A percentile compares a stretch with the other conserved stretches of the same genome.
Conservation (phyloP, 30 jellyfish, hydroid and myxozoan genomes). For the Rhopilema esculentum region DNA sequence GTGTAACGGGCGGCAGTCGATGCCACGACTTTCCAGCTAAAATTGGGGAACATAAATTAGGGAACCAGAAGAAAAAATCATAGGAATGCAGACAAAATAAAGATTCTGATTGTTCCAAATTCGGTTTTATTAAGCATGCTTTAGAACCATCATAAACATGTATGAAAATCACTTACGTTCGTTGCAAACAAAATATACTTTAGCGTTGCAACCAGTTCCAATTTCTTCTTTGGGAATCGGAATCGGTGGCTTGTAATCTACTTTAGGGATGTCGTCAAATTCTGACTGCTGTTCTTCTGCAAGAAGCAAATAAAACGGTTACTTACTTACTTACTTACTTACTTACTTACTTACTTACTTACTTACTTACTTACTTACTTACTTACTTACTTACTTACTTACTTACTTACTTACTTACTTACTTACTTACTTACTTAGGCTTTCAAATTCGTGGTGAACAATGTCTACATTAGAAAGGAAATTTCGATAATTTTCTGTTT, state of each 20-base stretch:
- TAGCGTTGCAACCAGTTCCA: slow-evolving; percentile 95
- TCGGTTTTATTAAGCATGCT: too few species aligned
- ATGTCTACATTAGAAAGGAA: too few species aligned
- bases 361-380: slow-evolving; percentile 2
- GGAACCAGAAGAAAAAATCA: background rate
- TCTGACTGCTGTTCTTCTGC: slow-evolving; percentile 60
- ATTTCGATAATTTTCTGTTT: too few species aligned
- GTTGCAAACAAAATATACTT: slow-evolving; percentile 91
- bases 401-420: background rate
- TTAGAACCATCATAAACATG: too few species aligned
- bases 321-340: background rate
- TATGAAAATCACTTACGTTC: slow-evolving; percentile 81
- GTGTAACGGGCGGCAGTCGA: slow-evolving; percentile 96
- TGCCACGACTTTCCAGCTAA: slow-evolving; percentile 98
- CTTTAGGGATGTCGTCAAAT: slow-evolving; percentile 74
- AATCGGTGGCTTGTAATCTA: slow-evolving; percentile 82
- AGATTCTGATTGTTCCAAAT: too few species aligned
- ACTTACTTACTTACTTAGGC: too few species aligned
- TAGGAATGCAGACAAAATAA: too few species aligned
- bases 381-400: slow-evolving; percentile 1
- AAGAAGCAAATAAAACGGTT: background rate
- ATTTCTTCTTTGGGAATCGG: slow-evolving; percentile 74
- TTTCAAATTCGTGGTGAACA: too few species aligned
- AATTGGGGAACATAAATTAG: background rate
- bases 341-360: slow-evolving; percentile 2